Percentiles rank a stretch among this genome's conserved stretches.
Evolutionary conservation across 2,113 vertebrate species (phyloP).

Genomic region (Baryphthengus martii): DNA sequence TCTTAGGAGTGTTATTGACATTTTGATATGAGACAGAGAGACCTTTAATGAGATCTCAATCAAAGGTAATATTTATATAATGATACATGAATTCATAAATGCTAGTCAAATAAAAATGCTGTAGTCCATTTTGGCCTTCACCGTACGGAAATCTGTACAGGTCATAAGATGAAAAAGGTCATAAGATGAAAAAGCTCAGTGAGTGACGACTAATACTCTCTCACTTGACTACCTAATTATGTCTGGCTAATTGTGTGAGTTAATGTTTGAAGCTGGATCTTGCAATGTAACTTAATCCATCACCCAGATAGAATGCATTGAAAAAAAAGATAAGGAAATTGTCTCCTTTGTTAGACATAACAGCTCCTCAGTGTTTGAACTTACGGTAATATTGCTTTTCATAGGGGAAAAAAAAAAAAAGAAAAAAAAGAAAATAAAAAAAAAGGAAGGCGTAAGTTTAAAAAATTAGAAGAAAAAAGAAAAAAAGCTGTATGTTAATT

Average conservation of each 20-base stretch:
- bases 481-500: not conserved
- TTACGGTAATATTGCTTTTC: not conserved
- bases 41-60: conserved; percentile 71
- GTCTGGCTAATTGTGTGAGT: conserved; percentile 58
- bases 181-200: conserved; percentile 58
- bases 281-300: conserved; percentile 42
- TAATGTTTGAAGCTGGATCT: conserved; percentile 59
- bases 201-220: conserved; percentile 50
- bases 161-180: conserved; percentile 58
- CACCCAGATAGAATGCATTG: conserved; percentile 15
- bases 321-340: not conserved
- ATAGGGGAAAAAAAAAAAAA: not conserved
- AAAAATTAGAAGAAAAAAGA: not conserved
- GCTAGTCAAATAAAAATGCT: conserved; percentile 84
- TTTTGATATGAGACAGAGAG: conserved; percentile 65
- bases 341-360: not conserved
- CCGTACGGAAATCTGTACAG: conserved; percentile 45
- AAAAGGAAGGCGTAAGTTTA: not conserved
- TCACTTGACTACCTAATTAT: conserved; percentile 61
- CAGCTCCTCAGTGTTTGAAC: not conserved
- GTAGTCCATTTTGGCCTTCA: conserved; percentile 57
- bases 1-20: conserved; percentile 66
- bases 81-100: conserved; percentile 83
- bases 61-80: conserved; percentile 77
- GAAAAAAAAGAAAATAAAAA: not conserved